Evolutionary conservation across 30 jellyfish, hydroid and myxozoan genomes (phyloP), one percentile per base, ranked within the genome.

Genomic region (Sanderia malayensis): DNA sequence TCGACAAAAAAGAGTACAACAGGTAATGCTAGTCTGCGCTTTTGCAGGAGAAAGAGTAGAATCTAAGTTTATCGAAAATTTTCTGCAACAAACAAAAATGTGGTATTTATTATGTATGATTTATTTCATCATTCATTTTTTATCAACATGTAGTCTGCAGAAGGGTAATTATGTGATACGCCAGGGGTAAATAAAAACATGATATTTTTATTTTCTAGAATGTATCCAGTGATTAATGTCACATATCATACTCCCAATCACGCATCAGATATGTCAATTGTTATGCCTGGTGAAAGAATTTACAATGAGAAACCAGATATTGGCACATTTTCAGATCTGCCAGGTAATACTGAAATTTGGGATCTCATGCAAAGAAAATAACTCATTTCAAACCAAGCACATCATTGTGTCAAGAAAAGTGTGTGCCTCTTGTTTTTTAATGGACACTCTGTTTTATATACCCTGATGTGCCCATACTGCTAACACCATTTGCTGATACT

Each of bases 381-480:
- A 37, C 52, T 37, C 52, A 37, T 37, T 37, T 37, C 52, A 37
- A 37, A 37, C 52, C 52, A 37, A 37, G 52, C 52, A 37, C 52
- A 37, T 37, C 52, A 37, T 37, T 37, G 52, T 37, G 52, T 37
- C 52, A 37, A 37, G 52, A 37, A 37, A 37, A 37, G 52, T 37
- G 52, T 37, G 52, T 37, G 52, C 52, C 52, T 37, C 52, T 4
- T 37, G 52, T 37, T 37, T 37, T 37, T 6, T 37, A 37, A 37
- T 37, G 52, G 52, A 37, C 52, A 37, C 52, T 37, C 52, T 37
- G 52, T 37, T 37, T 37, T 37, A 37, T 37, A 37, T 37, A 37
- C 52, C 52, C 52, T 37, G 52, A 37, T 37, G 52, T 37, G 52
- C 52, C 52, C 52, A 37, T 37, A 37, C 52, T 37, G 52, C 52